A percentile compares a stretch with the other conserved stretches of the same genome.
Evolutionary conservation across 2,113 vertebrate genomes (phyloP).

Genomic region (Columbina picui): DNA sequence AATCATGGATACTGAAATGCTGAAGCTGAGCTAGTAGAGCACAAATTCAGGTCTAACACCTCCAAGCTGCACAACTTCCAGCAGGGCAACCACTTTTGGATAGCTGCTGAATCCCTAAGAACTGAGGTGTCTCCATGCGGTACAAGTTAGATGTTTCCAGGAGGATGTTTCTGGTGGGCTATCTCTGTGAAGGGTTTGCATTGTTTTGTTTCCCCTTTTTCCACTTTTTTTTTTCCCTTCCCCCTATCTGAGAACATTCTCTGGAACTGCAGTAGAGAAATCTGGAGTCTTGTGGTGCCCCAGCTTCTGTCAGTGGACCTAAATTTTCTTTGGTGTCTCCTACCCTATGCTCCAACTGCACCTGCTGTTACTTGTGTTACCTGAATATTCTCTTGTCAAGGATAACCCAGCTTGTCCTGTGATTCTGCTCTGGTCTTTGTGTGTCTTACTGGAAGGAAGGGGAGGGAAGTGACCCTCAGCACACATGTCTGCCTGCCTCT

Average conservation of each 20-base stretch:
- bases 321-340: background rate
- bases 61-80: background rate
- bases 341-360: background rate
- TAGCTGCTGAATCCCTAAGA: background rate
- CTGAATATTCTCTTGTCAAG: background rate
- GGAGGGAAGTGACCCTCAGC: background rate
- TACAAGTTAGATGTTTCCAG: background rate
- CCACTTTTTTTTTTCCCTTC: too few species aligned
- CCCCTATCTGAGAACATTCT: background rate
- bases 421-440: background rate
- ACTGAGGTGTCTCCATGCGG: background rate
- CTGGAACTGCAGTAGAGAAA: background rate
- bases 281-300: background rate
- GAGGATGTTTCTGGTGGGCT: background rate
- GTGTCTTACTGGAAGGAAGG: background rate
- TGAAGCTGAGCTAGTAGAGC: background rate
- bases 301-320: background rate
- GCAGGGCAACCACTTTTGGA: background rate
- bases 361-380: background rate
- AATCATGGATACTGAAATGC: background rate
- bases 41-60: background rate
- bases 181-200: background rate
- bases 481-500: background rate
- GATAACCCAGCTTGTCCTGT: background rate
- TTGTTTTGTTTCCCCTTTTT: background rate